Evolutionary conservation across 2,888 invertebrate species (phyloP).

Genomic region (Heteromurus nitidus): DNA sequence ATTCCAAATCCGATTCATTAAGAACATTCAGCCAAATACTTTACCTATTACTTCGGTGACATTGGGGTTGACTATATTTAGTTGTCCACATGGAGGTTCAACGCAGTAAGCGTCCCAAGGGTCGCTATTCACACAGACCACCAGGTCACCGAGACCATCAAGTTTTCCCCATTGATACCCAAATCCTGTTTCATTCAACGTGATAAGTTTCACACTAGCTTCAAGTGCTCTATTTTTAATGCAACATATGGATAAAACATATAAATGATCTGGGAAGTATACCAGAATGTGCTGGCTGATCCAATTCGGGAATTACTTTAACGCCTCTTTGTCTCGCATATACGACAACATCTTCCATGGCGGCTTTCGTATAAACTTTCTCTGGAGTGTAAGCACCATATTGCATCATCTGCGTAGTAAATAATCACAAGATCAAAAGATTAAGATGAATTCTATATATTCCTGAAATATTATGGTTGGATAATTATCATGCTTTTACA

Average conservation of each 20-base stretch:
- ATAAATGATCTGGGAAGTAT: background rate
- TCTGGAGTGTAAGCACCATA: constrained; percentile 77
- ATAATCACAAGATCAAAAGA: no score
- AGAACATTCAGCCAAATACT: no score
- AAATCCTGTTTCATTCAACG: no score
- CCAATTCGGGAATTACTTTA: constrained; percentile 74
- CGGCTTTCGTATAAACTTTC: constrained; percentile 74
- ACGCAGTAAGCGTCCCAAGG: constrained; percentile 85
- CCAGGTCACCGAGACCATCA: constrained; percentile 84
- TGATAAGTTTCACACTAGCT: no score
- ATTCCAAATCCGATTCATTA: no score
- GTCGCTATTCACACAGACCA: constrained; percentile 85
- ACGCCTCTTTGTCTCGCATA: constrained; percentile 77
- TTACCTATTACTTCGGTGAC: constrained; percentile 79
- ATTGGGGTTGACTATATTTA: constrained; percentile 85
- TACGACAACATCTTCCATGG: constrained; percentile 76
- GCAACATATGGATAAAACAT: background rate
- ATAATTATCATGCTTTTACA: no score
- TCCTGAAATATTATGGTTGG: no score
- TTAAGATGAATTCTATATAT: no score
- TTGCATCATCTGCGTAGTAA: constrained; percentile 72
- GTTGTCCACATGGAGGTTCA: constrained; percentile 89
- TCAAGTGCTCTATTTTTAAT: background rate
- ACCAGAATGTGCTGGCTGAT: constrained; percentile 75
- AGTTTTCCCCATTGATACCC: constrained; percentile 81